Evolutionary conservation across 1,140 invertebrate species (phyloP).

Genomic region (Melitaea cinxia): DNA sequence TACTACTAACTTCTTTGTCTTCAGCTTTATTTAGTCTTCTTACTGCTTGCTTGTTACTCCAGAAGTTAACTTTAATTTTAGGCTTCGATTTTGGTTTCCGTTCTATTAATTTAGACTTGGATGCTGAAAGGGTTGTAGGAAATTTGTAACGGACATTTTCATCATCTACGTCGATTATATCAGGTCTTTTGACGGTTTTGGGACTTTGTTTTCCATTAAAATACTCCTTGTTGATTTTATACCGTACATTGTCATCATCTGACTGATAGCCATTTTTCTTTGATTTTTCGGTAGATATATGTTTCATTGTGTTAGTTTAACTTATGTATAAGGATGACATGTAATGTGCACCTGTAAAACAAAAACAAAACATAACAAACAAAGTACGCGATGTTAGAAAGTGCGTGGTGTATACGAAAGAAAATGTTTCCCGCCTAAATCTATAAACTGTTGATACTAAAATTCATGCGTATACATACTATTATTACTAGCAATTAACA

Average conservation of each 20-base stretch:
- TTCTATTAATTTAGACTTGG: constrained; percentile 50
- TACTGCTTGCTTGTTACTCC: constrained; percentile 64
- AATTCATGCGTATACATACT: neutral
- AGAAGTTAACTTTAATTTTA: constrained; percentile 77
- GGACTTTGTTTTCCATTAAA: constrained; percentile 46
- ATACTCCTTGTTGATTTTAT: constrained; percentile 66
- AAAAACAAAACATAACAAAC: constrained; percentile 9
- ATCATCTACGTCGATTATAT: constrained; percentile 51
- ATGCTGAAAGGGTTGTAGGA: constrained; percentile 37
- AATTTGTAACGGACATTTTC: constrained; percentile 69
- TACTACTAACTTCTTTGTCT: constrained; percentile 43
- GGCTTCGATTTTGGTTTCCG: constrained; percentile 64
- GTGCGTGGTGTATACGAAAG: constrained; percentile 1
- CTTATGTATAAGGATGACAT: neutral
- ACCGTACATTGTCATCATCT: constrained; percentile 70
- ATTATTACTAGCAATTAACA: neutral
- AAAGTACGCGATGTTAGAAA: neutral
- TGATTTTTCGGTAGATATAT: constrained; percentile 43
- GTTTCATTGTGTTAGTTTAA: constrained; percentile 53
- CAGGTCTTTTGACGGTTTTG: constrained; percentile 42
- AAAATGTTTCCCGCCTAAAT: constrained; percentile 48
- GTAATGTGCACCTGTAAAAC: constrained; percentile 36
- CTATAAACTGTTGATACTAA: neutral
- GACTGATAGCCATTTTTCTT: constrained; percentile 61
- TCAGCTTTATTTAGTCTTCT: constrained; percentile 49